phyloP scores from a whole-genome alignment of 2,888 invertebrate genomes.

The Hecatera dysodea region DNA sequence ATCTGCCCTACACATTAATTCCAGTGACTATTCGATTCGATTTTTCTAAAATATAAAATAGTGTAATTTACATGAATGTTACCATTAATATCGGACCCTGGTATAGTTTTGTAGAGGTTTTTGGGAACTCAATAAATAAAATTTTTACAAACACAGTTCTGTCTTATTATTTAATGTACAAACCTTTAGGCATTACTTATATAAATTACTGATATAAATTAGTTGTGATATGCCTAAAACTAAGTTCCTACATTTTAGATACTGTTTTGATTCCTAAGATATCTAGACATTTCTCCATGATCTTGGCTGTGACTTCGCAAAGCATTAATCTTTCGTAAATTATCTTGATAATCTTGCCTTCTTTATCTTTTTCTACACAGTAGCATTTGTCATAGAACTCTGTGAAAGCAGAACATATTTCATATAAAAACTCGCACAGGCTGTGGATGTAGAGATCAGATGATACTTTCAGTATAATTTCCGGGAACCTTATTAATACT shows the following conservation, averaged over 20 bases:
- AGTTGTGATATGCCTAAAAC: conserved; percentile 62
- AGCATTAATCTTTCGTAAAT: conserved; percentile 96
- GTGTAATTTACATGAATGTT: conserved; percentile 76
- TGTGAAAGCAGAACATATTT: conserved; percentile 97
- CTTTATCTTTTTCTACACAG: conserved; percentile 97
- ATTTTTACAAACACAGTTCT: conserved; percentile 73
- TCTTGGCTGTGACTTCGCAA: conserved; percentile 97
- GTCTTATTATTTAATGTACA: conserved; percentile 71
- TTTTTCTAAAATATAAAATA: conserved; percentile 69
- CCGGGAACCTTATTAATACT: conserved; percentile 96
- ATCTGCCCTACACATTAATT: conserved; percentile 47
- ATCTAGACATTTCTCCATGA: conserved; percentile 96
- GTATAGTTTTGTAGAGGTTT: conserved; percentile 90
- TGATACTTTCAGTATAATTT: conserved; percentile 95
- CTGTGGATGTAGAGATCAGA: conserved; percentile 96
- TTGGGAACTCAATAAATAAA: conserved; percentile 88
- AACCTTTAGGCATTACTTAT: conserved; percentile 44
- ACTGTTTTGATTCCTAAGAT: conserved; percentile 98
- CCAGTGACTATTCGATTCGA: conserved; percentile 72
- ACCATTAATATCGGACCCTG: conserved; percentile 83
- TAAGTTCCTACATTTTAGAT: conserved; percentile 94
- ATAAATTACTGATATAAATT: conserved; percentile 56
- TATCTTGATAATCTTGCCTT: conserved; percentile 95
- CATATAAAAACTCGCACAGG: conserved; percentile 98
- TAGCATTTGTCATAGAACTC: conserved; percentile 99